Evolutionary conservation across 1,140 invertebrate species (phyloP).

Genomic region (Drosophila littoralis): DNA sequence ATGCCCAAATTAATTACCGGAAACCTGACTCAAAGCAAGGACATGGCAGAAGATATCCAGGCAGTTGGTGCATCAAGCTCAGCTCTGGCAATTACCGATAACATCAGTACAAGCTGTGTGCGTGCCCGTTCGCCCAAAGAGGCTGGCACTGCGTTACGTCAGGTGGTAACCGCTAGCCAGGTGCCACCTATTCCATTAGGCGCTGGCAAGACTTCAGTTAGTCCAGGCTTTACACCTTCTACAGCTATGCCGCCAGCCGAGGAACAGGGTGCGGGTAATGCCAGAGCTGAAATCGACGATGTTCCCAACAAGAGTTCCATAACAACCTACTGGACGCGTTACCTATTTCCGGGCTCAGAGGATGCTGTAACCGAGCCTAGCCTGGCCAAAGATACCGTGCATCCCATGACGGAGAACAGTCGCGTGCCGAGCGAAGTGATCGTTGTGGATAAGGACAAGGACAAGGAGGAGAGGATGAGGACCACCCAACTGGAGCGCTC

Average conservation of each 20-base stretch:
- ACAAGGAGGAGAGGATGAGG: neutral
- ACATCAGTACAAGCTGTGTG: neutral
- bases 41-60: too few relatives aligned
- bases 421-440: constrained; percentile 3
- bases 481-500: neutral
- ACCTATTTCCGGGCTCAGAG: neutral
- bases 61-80: too few relatives aligned
- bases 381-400: neutral
- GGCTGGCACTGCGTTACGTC: neutral
- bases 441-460: neutral
- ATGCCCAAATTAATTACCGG: too few relatives aligned
- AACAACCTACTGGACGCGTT: neutral
- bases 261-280: too few relatives aligned
- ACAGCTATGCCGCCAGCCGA: too few relatives aligned
- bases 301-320: neutral
- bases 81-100: too few relatives aligned
- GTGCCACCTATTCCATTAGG: neutral
- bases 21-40: too few relatives aligned
- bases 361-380: neutral
- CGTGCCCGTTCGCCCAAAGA: neutral
- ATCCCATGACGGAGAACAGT: neutral
- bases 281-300: neutral
- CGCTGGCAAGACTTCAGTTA: neutral
- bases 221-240: neutral
- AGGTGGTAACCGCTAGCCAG: neutral